These are phyloP conservation scores for Hanleya hanleyi DNA, from an alignment of 2,888 invertebrate genomes.

Conservation along the genomic window DNA sequence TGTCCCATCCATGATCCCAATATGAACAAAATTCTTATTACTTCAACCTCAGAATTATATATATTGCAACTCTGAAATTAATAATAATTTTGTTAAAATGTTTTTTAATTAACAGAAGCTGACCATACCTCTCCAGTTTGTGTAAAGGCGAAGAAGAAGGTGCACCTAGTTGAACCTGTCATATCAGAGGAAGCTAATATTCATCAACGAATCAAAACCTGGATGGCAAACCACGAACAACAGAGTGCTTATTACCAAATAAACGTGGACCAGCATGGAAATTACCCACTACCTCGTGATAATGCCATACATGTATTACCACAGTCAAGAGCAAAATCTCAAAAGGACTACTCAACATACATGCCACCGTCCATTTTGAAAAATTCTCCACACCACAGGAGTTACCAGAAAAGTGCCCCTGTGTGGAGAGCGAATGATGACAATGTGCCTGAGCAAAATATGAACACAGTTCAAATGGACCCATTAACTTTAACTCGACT, in stretches of 20 bases:
- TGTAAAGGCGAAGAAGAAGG: background rate
- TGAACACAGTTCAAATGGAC: background rate
- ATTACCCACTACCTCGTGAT: background rate
- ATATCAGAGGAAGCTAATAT: background rate
- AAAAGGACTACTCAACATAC: background rate
- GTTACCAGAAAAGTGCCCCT: background rate
- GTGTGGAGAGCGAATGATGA: background rate
- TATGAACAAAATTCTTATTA: too few relatives aligned
- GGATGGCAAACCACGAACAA: background rate
- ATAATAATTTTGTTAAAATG: too few relatives aligned
- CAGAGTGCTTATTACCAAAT: conserved; percentile 1
- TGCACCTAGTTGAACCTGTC: background rate
- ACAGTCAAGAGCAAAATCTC: background rate
- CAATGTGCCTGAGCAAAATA: background rate
- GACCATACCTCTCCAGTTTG: too few relatives aligned
- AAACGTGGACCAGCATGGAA: background rate
- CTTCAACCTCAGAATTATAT: too few relatives aligned
- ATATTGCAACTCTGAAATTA: too few relatives aligned
- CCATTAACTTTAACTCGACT: background rate
- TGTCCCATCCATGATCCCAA: too few relatives aligned
- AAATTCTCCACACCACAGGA: background rate
- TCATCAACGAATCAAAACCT: background rate
- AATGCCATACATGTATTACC: background rate
- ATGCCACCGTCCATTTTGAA: conserved; percentile 2
- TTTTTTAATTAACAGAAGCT: too few relatives aligned